Evolutionary conservation across 2,113 vertebrate species (phyloP).

Genomic region (Corapipo altera): DNA sequence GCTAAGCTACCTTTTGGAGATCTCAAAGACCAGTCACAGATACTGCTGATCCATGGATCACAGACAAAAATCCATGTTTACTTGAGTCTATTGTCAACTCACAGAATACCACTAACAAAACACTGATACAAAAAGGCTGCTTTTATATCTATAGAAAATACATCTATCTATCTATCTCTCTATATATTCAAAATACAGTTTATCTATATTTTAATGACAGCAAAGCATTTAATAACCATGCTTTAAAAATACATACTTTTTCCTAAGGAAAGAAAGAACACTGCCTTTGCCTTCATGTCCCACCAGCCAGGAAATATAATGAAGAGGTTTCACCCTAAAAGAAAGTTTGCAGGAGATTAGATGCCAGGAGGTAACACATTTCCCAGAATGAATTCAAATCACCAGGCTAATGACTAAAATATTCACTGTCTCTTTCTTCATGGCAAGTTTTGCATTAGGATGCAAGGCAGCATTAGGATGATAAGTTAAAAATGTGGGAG

Average conservation of each 20-base stretch:
- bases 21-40: not conserved
- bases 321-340: slow-evolving; percentile 92
- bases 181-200: not conserved
- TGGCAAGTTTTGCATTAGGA: not conserved
- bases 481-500: not conserved
- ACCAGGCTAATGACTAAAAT: not conserved
- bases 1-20: not conserved
- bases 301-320: slow-evolving; percentile 96
- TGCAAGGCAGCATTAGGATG: not conserved
- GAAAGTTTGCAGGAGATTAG: not conserved
- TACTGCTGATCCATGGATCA: not conserved
- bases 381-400: not conserved
- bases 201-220: not conserved
- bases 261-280: slow-evolving; percentile 90
- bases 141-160: not conserved
- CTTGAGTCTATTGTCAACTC: not conserved
- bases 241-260: slow-evolving; percentile 81
- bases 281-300: slow-evolving; percentile 96
- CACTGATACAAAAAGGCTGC: not conserved
- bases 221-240: not conserved
- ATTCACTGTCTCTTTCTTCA: not conserved
- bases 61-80: not conserved
- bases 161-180: no score
- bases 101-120: not conserved
- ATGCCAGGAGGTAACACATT: not conserved